Base-by-base conservation (phyloP, 1,140 invertebrate species). In the Danaus melanippus region DNA sequence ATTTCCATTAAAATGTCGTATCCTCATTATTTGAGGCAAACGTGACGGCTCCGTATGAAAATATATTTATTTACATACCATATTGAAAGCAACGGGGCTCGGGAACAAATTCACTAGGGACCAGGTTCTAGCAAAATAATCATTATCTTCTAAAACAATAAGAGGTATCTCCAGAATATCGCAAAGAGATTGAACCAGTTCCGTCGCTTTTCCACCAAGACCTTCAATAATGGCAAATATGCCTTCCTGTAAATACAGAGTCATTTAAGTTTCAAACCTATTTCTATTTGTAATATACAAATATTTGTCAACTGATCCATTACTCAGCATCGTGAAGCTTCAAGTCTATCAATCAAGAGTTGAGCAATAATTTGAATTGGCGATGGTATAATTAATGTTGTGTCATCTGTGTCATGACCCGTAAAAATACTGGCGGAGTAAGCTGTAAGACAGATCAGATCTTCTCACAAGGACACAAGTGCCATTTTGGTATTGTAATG, bases 141-240 rank as follows among this genome's bases (percentile, higher is more conserved):
- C 74, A 40, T 74, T 78, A n/a, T 82, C 72, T 21, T 78, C 62
- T 17, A 81, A 59, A 0, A 69, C 52, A 8, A 86, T 66, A 39
- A 84, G 75, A 7, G 83, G 83, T n/a, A 86, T 49, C 49, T 86
- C 83, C 32, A 86, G 45, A 10, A 71, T 65, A 50, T 86, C 83
- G 41, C 72, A 79, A 9, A 86, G 43, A n/a, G 76, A 75, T 60
- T 86, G 83, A 10, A 83, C 72, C 40, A 76, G 69, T 17, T 79
- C 79, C 0, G 69, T 82, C 1, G 73, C 67, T 9, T 65, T 63
- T 0, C 80, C 80, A 1, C 76, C 75, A 10, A 71, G 67, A 10
- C 77, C 83, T 40, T 86, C 83, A 56, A 86, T 81, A 1, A 86
- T 76, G 1, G 80, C 80, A 8, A 84, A 62, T 10, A 82, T 71